Base-by-base conservation (phyloP, 2,888 invertebrate genomes). In the Augochlorella aurata region DNA sequence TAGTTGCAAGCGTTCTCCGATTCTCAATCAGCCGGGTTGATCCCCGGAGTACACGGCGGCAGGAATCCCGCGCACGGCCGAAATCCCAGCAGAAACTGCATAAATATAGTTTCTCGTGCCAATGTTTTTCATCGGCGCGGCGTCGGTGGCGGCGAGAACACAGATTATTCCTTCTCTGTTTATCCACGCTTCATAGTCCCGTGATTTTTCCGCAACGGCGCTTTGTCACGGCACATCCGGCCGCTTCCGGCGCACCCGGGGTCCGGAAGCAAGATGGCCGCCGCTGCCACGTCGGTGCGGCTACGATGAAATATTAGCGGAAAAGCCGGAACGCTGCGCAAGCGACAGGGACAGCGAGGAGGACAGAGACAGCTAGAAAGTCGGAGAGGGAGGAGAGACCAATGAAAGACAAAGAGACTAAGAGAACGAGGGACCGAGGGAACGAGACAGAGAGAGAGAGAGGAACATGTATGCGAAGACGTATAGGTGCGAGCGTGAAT, bases 241-340 rank as follows among this genome's bases (percentile, higher is more conserved):
- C 87, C 89, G 90, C 90, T 93, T 92, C 91, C 92, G 91, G 91
- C 82, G 86, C 84, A 83, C 88, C 88, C 87, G 90, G 90, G 86
- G 85, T 87, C 92, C 92, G 93, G 93, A 93, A 93, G 86, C 90
- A 92, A 93, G 91, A 93, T 92, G 92, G 91, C 92, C 89, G 91
- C 82, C 85, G 84, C 84, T 85, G 81, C 82, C 82, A 84, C 88
- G 82, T 86, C 85, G 85, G 79, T 82, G 87, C 82, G 83, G 85
- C 84, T 77, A 81, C 87, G 90, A 92, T 93, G 92, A 93, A 93
- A 92, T 93, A 92, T 93, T 92, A 92, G 90, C 92, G 90, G 91
- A 90, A 91, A 91, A 86, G 87, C 87, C 83, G 83, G 83, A 76
- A 84, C 81, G 74, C 69, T 61, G 65, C 72, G 68, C 65, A 61